These are phyloP conservation scores for Polymixis lichenea DNA, from an alignment of 2,888 invertebrate species.

Conservation along the genomic window DNA sequence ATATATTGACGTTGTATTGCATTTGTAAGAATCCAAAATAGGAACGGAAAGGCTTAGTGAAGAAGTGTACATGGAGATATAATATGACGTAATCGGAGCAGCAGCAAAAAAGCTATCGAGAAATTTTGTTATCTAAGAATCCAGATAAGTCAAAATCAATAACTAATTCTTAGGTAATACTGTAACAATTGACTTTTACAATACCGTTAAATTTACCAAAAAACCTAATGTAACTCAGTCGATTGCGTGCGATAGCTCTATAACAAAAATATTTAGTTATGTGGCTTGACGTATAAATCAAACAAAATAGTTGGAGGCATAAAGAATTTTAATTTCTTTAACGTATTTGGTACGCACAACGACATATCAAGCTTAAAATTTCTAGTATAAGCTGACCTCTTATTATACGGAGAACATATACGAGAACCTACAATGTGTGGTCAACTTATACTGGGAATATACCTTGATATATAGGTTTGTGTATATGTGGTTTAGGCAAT, in stretches of 20 bases:
- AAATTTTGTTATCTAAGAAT: neutral
- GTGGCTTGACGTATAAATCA: slow-evolving; percentile 57
- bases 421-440: neutral
- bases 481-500: slow-evolving; percentile 42
- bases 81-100: neutral
- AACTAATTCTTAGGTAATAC: neutral
- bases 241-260: slow-evolving; percentile 55
- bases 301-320: slow-evolving; percentile 47
- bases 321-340: slow-evolving; percentile 54
- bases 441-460: neutral
- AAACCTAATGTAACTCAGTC: slow-evolving; percentile 35
- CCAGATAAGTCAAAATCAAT: neutral
- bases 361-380: slow-evolving; percentile 14
- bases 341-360: slow-evolving; percentile 39
- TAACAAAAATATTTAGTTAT: slow-evolving; percentile 54
- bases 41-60: neutral
- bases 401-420: neutral
- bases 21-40: neutral
- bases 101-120: neutral
- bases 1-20: slow-evolving; percentile 7
- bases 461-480: neutral
- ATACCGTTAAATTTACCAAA: slow-evolving; percentile 31
- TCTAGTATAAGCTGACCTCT: neutral
- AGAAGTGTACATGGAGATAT: neutral
- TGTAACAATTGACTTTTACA: slow-evolving; percentile 10